Evolutionary conservation across 2,797 vertebrate species (phyloP).

Genomic region (Neosilurus hyrtlii): DNA sequence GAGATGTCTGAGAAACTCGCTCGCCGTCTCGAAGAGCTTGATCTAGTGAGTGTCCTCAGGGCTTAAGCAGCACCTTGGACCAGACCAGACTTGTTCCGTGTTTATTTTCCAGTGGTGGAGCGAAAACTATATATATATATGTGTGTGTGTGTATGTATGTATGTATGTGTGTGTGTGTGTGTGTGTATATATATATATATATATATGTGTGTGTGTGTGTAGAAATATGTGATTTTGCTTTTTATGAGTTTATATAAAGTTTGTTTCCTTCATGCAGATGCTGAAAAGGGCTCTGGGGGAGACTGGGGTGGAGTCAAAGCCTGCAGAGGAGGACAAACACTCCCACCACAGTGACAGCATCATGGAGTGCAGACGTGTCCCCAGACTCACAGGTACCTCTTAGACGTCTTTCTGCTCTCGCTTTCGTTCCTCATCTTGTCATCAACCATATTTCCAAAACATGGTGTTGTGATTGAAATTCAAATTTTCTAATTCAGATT

Average conservation of each 20-base stretch:
- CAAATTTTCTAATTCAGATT: too few species aligned
- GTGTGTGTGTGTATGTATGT: too few species aligned
- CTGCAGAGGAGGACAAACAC: constrained; percentile 74
- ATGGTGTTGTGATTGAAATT: not conserved
- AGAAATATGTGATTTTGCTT: too few species aligned
- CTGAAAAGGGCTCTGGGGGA: constrained; percentile 80
- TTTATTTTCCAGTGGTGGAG: not conserved
- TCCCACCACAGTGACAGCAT: constrained; percentile 84
- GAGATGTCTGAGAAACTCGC: constrained; percentile 83
- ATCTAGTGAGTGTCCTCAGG: constrained; percentile 71
- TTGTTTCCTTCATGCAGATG: constrained; percentile 74
- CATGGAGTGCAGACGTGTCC: constrained; percentile 71
- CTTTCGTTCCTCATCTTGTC: not conserved
- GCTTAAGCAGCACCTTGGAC: not conserved
- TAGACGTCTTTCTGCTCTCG: constrained; percentile 36
- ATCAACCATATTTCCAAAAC: not conserved
- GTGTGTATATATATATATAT: too few species aligned
- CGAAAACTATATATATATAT: too few species aligned
- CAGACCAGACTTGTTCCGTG: not conserved
- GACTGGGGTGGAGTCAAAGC: constrained; percentile 62
- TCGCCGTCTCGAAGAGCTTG: constrained; percentile 79
- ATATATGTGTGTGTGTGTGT: too few species aligned
- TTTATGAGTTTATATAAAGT: not conserved
- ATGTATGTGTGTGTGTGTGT: too few species aligned
- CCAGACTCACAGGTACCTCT: constrained; percentile 65